Evolutionary conservation across 2,888 invertebrate species (phyloP).

Genomic region (Congeria kusceri): DNA sequence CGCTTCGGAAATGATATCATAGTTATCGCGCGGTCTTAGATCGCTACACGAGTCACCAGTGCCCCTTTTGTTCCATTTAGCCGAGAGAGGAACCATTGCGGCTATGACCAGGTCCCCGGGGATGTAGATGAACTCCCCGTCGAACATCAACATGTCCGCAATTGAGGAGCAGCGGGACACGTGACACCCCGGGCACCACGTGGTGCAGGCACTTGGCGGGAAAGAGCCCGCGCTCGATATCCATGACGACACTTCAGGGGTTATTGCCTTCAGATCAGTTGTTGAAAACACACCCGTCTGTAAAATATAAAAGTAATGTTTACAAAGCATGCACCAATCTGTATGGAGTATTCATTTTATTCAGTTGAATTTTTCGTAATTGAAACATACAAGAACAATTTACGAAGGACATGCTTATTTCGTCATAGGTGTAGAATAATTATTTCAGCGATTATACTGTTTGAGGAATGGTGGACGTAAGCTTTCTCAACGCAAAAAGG

Average conservation of each 20-base stretch:
- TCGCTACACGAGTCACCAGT: constrained; percentile 58
- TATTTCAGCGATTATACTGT: no score
- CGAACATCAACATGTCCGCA: constrained; percentile 16
- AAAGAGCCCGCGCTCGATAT: constrained; percentile 12
- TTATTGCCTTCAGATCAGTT: background rate
- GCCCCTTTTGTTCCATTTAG: constrained; percentile 44
- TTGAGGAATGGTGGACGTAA: no score
- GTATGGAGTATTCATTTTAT: no score
- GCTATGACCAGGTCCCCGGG: constrained; percentile 74
- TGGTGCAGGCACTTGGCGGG: constrained; percentile 54
- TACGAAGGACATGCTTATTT: no score
- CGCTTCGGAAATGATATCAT: constrained; percentile 65
- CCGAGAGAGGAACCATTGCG: constrained; percentile 72
- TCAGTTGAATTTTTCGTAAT: no score
- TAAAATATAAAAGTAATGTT: constrained; percentile 7
- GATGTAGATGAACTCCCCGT: constrained; percentile 46
- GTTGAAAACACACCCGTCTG: constrained; percentile 23
- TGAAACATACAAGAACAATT: no score
- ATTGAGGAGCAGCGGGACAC: constrained; percentile 30
- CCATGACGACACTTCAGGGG: constrained; percentile 12
- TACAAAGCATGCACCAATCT: background rate
- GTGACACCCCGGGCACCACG: constrained; percentile 73
- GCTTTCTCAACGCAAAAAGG: no score
- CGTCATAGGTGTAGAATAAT: no score
- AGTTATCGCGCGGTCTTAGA: constrained; percentile 41